Percentiles rank a stretch among this genome's conserved stretches.
phyloP scores from a whole-genome alignment of 2,797 vertebrate species.

The Ctenopoma multispine region DNA sequence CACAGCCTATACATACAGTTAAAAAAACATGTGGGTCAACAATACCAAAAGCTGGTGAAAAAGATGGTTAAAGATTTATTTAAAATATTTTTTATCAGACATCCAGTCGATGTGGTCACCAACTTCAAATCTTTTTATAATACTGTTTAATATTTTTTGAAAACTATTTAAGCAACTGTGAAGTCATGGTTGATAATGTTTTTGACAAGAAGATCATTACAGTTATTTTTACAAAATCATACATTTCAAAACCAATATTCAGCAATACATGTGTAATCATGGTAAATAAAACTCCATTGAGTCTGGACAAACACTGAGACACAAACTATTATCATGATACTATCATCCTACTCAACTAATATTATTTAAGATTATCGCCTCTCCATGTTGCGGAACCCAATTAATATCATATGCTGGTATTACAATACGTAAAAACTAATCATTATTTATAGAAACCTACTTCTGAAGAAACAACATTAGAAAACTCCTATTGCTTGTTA shows the following conservation, averaged over 20 bases:
- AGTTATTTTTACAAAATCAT: background rate
- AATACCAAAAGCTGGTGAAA: conserved; percentile 1
- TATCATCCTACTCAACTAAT: background rate
- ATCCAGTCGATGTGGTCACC: background rate
- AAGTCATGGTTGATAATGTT: background rate
- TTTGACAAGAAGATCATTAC: background rate
- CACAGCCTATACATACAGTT: background rate
- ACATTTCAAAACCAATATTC: background rate
- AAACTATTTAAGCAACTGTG: background rate
- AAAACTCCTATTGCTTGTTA: background rate
- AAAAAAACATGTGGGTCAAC: conserved; percentile 7
- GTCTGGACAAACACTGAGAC: background rate
- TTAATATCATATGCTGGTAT: background rate
- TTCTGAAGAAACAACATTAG: too few relatives aligned
- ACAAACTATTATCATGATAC: background rate
- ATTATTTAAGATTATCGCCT: background rate
- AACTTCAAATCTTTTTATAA: background rate
- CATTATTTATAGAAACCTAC: too few relatives aligned
- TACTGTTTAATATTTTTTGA: background rate
- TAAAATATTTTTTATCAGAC: too few relatives aligned
- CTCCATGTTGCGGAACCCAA: background rate
- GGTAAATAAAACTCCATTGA: background rate
- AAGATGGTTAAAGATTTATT: background rate
- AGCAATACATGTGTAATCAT: background rate
- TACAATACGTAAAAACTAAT: background rate